Evolutionary conservation across 2,888 invertebrate genomes (phyloP), one percentile per base, ranked within the genome.

Genomic region (Clepsis dumicolana): DNA sequence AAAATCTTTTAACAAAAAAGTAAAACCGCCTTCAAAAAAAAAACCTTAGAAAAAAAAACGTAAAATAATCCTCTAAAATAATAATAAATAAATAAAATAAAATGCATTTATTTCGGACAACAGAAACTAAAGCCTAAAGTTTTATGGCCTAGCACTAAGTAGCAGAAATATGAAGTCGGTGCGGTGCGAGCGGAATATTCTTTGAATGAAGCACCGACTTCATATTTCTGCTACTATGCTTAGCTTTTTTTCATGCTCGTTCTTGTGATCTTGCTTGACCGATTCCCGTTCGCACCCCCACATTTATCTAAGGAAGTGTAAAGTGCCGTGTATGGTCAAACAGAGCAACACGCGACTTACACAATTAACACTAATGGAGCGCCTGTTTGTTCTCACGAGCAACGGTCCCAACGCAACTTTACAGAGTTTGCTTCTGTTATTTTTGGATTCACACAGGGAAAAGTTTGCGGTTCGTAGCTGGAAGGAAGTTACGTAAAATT

Each of bases 281-380:
- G 12, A 24, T 25, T 52, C 52, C 59, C 4, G 59, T 10, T 35
- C 24, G 25, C 2, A 25, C 52, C 52, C 53, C 54, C 32, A 57
- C 65, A 62, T 62, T 56, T 67, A 50, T 62, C 62, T 21, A 62
- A 67, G 66, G 62, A 62, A 62, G 62, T 67, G 61, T 52, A 67
- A 66, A 66, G 66, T 61, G 35, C 27, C 62, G 66, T 62, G 60
- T 65, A 61, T 66, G 66, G 54, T 56, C 62, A 54, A 61, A 66
- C 66, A 66, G 16, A 44, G 41, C 41, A 57, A 53, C 68, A 67
- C 67, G 63, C 68, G 68, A 68, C 68, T 68, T 68, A 68, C 59
- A 68, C 68, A 68, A 68, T 68, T 68, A 68, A 44, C 68, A 29
- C 63, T 68, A 68, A 68, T 68, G 68, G 68, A 57, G 68, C 66